Base-by-base conservation (phyloP, 1,140 invertebrate species). In the Neodiprion lecontei region DNA sequence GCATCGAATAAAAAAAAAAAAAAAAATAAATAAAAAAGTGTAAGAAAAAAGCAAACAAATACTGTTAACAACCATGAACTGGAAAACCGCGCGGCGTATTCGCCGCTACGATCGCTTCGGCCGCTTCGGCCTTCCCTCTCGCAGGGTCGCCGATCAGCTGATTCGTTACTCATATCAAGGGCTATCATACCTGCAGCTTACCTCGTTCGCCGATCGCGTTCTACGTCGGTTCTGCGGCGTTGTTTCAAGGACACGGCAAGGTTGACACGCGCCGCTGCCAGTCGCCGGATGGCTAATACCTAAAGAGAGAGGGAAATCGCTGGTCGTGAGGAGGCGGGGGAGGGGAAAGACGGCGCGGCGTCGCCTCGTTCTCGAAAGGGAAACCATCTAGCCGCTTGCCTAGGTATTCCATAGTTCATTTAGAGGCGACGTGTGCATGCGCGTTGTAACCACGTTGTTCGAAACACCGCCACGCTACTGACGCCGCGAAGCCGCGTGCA, bases 181-280 rank as follows among this genome's bases (percentile, higher is more conserved):
- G 28, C 28, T 40, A 21, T 21, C 17, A 21, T 21, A 40, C 28
- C 28, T 40, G 28, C 28, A 40, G 2, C 28, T 2, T 40, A 40
- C 28, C 5, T 40, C 28, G 53, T 14, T 17, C 11, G 53, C n/a
- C 53, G 53, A 17, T 61, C 53, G 53, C 53, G 53, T 61, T 61
- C 53, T 61, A 17, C 53, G 53, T 82, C 77, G 80, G 77, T 85
- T 83, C 81, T 79, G 86, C 87, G 84, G 87, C 86, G 86, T 85
- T 85, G 81, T 87, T 87, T 86, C 86, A 88, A 88, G 86, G 87
- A 84, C 85, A 87, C 81, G 80, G 75, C 86, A 87, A 88, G 86
- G 86, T 88, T 88, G 86, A 87, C 87, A 88, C 87, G 87, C 86
- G 87, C 85, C 85, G 80, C 79, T 69, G 73, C 75, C 73, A 81